phyloP scores from a whole-genome alignment of 2,888 invertebrate species.

The Tiliacea citrago region DNA sequence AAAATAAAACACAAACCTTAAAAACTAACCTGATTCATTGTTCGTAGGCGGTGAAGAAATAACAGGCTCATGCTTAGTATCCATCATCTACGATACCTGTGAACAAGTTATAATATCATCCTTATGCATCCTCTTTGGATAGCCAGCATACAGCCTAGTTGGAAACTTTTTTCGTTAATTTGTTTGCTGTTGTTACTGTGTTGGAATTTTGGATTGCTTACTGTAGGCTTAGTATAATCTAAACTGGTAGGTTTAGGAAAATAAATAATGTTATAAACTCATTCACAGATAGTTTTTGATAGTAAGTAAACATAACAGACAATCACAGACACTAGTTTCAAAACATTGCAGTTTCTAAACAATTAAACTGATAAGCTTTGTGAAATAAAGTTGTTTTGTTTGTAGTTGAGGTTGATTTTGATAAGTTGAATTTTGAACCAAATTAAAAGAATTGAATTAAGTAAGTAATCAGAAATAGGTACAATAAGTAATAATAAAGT shows the following conservation, averaged over 20 bases:
- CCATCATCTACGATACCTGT: conserved; percentile 87
- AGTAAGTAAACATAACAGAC: conserved; percentile 47
- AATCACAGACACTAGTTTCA: conserved; percentile 25
- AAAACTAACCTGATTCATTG: conserved; percentile 85
- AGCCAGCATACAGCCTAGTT: conserved; percentile 19
- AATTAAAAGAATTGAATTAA: conserved; percentile 3
- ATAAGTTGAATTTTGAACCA: neutral
- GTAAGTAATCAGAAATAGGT: neutral
- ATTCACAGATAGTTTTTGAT: conserved; percentile 69
- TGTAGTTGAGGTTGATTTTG: conserved; percentile 30
- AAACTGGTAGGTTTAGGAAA: neutral
- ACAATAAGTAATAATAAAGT: neutral
- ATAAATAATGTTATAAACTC: conserved; percentile 61
- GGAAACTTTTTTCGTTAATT: conserved; percentile 3
- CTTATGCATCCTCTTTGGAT: conserved; percentile 16
- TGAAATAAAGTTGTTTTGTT: conserved; percentile 17
- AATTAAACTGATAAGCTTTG: conserved; percentile 23
- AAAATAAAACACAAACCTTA: conserved; percentile 20
- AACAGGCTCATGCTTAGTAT: conserved; percentile 85
- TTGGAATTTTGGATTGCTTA: neutral
- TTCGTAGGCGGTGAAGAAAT: conserved; percentile 83
- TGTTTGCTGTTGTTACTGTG: neutral
- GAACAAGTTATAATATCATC: conserved; percentile 79
- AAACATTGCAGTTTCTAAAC: conserved; percentile 23
- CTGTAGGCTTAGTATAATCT: too few species aligned